Percentiles rank a stretch among this genome's conserved stretches.
Conservation (phyloP, 2,797 vertebrate genomes). For the Agapornis canus region DNA sequence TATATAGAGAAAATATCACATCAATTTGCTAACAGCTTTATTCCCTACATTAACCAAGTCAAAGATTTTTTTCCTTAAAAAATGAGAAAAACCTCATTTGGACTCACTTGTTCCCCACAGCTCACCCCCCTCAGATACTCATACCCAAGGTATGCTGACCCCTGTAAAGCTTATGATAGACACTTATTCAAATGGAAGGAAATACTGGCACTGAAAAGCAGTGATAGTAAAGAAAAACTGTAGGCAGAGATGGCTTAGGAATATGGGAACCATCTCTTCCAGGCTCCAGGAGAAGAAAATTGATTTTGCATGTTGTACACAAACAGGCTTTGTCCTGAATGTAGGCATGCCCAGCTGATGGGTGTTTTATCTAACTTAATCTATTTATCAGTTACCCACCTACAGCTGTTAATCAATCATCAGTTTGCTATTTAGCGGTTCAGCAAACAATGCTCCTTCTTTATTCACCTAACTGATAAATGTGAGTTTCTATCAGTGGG, state of each 20-base stretch:
- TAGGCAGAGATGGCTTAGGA: not conserved
- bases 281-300: not conserved
- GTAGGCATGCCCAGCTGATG: not conserved
- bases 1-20: not conserved
- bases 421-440: not conserved
- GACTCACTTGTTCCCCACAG: not conserved
- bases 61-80: not conserved
- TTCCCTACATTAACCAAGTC: not conserved
- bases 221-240: not conserved
- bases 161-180: not conserved
- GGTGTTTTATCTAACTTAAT: not conserved
- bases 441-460: not conserved
- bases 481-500: not conserved
- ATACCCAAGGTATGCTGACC: fast-evolving
- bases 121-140: not conserved
- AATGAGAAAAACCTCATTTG: not conserved
- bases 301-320: not conserved
- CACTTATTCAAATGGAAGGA: not conserved
- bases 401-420: not conserved
- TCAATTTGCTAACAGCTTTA: not conserved
- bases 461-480: not conserved
- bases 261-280: not conserved
- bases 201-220: not conserved
- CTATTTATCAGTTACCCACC: not conserved
- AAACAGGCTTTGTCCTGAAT: not conserved